phyloP scores from a whole-genome alignment of 2,888 invertebrate species.

The Tenthredo scrophulariae region DNA sequence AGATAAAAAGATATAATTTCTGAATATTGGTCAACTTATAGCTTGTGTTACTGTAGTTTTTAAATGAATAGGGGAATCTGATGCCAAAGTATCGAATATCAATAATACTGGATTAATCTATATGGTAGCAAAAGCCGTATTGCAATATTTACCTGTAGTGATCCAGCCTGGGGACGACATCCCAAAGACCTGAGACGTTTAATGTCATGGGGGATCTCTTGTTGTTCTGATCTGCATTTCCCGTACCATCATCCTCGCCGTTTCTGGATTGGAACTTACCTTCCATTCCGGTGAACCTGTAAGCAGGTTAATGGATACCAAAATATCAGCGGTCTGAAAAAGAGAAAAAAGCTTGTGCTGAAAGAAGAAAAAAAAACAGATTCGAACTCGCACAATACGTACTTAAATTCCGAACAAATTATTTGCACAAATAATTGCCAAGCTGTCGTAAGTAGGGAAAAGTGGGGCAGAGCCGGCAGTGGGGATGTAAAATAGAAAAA shows the following conservation, averaged over 20 bases:
- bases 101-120: not conserved
- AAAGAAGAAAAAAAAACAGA: not conserved
- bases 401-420: not conserved
- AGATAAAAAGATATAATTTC: constrained; percentile 51
- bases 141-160: constrained; percentile 71
- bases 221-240: constrained; percentile 66
- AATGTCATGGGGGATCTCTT: constrained; percentile 73
- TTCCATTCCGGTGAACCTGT: constrained; percentile 70
- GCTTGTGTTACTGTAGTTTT: not conserved
- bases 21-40: not conserved
- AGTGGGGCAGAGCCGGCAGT: too few species aligned
- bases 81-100: not conserved
- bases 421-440: not conserved
- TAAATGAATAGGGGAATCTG: not conserved
- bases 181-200: constrained; percentile 76
- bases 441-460: not conserved
- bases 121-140: too few species aligned
- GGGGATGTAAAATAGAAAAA: too few species aligned
- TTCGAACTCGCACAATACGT: not conserved
- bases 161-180: constrained; percentile 75
- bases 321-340: not conserved
- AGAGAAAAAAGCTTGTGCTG: not conserved
- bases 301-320: constrained; percentile 42
- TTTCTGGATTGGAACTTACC: constrained; percentile 67
- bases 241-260: constrained; percentile 67